Base-by-base conservation (phyloP, 2,113 vertebrate species). In the Ramphastos sulfuratus region DNA sequence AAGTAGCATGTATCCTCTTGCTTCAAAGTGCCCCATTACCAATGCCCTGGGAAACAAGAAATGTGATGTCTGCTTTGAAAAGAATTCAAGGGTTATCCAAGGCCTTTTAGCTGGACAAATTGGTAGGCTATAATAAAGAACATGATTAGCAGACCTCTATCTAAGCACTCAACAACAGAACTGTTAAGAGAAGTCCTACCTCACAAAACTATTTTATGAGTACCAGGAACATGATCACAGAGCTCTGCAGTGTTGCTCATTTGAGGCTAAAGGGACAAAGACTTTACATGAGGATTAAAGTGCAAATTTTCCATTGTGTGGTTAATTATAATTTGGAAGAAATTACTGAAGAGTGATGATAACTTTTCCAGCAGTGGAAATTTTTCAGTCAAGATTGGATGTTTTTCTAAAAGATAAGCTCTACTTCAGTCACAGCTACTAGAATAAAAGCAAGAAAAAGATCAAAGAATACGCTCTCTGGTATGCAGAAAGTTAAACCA, bases 321-420 rank as follows among this genome's bases (percentile, higher is more conserved):
- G 44, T 65, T 89, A 93, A 85, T 91, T 91, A 85, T 44, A 20
- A 66, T 78, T 56, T 78, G 61, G 52, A 95, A 82, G 33, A 91
- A 85, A 82, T 65, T 82, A 74, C 23, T 72, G 42, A 35, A 35
- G 24, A 70, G 12, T 15, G 28, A 44, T 61, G 23, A 27, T 44
- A 78, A 25, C 17, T 60, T 60, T 67, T 60, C 60, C 66, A 93
- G 63, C 39, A 61, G 27, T 66, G 81, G 66, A 85, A 89, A 75
- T 61, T 89, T 79, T 82, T 79, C 63, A 79, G 58, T 85, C 61
- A 85, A 71, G 33, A 80, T 1, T 85, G 46, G 56, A 89, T 61
- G 23, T 65, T 92, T 85, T 95, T 73, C 71, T 94, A 73, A 76
- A 89, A 67, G 8, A 66, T 87, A 92, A 82, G 14, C 27, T 79